Conservation (phyloP, 2,888 invertebrate species). For the Tetrapedia diversipes region DNA sequence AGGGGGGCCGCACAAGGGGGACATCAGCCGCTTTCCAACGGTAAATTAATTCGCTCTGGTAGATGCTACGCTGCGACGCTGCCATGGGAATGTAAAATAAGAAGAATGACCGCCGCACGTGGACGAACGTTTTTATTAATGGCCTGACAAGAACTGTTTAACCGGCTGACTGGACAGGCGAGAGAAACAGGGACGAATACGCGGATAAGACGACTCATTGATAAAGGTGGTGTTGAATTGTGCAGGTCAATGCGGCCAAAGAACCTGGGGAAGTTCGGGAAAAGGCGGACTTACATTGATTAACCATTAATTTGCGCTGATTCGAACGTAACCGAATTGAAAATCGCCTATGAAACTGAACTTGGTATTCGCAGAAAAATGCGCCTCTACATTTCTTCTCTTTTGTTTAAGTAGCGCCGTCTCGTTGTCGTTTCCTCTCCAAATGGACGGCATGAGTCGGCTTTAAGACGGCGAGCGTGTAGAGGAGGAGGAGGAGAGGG, state of each 20-base stretch:
- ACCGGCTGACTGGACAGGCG: slow-evolving; percentile 75
- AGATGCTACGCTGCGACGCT: slow-evolving; percentile 31
- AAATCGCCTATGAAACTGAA: too few species aligned
- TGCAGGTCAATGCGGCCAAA: too few species aligned
- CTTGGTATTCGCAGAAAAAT: too few species aligned
- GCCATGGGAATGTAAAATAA: slow-evolving; percentile 63
- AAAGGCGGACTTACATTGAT: too few species aligned
- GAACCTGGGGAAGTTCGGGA: too few species aligned
- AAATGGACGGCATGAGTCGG: too few species aligned
- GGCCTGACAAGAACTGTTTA: slow-evolving; percentile 59
- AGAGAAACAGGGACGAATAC: slow-evolving; percentile 71
- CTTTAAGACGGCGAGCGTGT: slow-evolving; percentile 66
- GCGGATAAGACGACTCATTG: slow-evolving; percentile 25
- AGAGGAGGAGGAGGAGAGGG: slow-evolving; percentile 45
- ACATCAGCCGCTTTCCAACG: slow-evolving; percentile 34
- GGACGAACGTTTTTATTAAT: slow-evolving; percentile 60
- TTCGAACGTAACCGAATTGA: too few species aligned
- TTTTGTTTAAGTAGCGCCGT: too few species aligned
- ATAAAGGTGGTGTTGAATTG: too few species aligned
- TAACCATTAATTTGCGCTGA: too few species aligned
- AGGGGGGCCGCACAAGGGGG: not conserved
- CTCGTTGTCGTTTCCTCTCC: too few species aligned
- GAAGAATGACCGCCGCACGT: slow-evolving; percentile 49
- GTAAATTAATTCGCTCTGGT: slow-evolving; percentile 49
- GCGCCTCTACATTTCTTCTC: too few species aligned